These are phyloP conservation scores for Leucoraja ocellata DNA, from an alignment of 2,797 vertebrate species.

Conservation along the genomic window DNA sequence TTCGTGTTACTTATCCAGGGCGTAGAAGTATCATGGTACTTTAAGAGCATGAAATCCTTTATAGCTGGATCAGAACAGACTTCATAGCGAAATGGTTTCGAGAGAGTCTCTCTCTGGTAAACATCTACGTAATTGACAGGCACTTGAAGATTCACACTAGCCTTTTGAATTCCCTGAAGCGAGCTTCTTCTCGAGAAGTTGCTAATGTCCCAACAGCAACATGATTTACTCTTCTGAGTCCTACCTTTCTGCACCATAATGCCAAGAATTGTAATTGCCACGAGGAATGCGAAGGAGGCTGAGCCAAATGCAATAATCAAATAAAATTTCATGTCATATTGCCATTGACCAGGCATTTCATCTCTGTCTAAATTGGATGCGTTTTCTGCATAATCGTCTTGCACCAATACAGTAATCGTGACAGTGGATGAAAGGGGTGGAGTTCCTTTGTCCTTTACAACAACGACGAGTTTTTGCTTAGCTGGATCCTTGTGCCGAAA, in stretches of 20 bases:
- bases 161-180: neutral
- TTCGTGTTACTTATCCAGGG: neutral
- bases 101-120: neutral
- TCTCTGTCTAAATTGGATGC: neutral
- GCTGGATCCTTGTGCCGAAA: slow-evolving; percentile 53
- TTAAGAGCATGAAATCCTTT: neutral
- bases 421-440: slow-evolving; percentile 54
- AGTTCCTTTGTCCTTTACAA: slow-evolving; percentile 55
- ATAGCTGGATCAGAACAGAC: neutral
- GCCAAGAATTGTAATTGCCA: slow-evolving; percentile 45
- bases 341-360: neutral
- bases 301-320: slow-evolving; percentile 48
- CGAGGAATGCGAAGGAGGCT: slow-evolving; percentile 48
- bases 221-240: neutral
- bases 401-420: slow-evolving; percentile 49
- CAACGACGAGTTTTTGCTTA: slow-evolving; percentile 56
- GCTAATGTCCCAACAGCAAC: neutral
- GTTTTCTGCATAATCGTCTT: slow-evolving; percentile 41
- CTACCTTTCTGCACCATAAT: slow-evolving; percentile 41
- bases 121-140: neutral
- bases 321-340: slow-evolving; percentile 49
- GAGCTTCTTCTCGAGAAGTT: neutral
- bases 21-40: neutral
- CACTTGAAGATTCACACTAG: neutral
- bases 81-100: neutral